Base-by-base conservation (phyloP, 2,113 vertebrate genomes). In the Penelope pileata region DNA sequence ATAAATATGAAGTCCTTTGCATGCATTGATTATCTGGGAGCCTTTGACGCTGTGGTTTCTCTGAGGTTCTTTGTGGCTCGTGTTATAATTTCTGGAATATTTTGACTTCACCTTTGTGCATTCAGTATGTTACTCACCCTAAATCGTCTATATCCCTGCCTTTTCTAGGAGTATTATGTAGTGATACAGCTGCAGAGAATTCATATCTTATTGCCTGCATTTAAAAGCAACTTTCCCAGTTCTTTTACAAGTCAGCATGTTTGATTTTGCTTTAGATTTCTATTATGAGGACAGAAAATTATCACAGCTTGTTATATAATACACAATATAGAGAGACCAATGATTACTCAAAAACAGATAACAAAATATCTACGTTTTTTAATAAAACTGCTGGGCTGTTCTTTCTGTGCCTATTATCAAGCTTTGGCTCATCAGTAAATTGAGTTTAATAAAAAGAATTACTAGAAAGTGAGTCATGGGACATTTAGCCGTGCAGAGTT, bases 191-290 rank as follows among this genome's bases (percentile, higher is more conserved):
- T 86, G 53, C 58, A 56, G 43, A 86, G 43, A 56, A 68, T 84
- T 84, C 16, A 7, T 70, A 48, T 67, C 7, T 54, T 79, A 63
- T n/a, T 88, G 43, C n/a, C 4, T 19, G 10, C 60, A 45, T 42
- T 73, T 76, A 76, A 68, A 83, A 92, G 51, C 8, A 78, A 17
- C 50, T 82, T 82, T 70, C 18, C 6, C 10, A 21, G 8, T 79
- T 88, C 43, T 82, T 69, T 78, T 75, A 22, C 29, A 29, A 51
- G 24, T 67, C 2, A 24, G 58, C 10, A 14, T 43, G 48, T 81
- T 75, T 68, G 15, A n/a, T 76, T 94, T 84, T 84, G 9, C 74
- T 87, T 68, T 91, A 29, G n/a, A 42, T 68, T 92, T 92, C 62
- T 82, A 2, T 82, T 27, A 34, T 30, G 38, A 45, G 27, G 40